phyloP scores from a whole-genome alignment of 2,888 invertebrate species.

The Bibio marci region DNA sequence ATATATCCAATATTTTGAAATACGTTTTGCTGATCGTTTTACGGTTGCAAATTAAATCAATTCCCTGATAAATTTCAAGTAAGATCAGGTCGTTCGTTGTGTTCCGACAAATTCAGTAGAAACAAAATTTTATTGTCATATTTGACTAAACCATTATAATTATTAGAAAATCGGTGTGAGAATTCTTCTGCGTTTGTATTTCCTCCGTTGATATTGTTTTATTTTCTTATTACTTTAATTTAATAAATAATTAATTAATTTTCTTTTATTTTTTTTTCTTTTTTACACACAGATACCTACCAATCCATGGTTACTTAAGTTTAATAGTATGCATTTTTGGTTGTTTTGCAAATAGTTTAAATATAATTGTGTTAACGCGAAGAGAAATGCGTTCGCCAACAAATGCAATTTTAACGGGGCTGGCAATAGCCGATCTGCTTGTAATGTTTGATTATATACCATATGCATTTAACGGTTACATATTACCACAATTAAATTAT shows the following conservation, averaged over 20 bases:
- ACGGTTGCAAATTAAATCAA: too few relatives aligned
- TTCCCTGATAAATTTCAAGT: too few relatives aligned
- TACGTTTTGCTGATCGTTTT: too few relatives aligned
- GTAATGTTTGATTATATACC: conserved; percentile 92
- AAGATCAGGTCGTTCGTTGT: too few relatives aligned
- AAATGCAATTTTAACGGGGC: conserved; percentile 76
- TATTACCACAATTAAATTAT: conserved; percentile 32
- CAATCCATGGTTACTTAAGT: conserved; percentile 70
- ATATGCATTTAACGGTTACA: conserved; percentile 65
- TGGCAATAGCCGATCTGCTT: conserved; percentile 83
- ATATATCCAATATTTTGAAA: too few relatives aligned
- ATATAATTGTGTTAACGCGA: conserved; percentile 75
- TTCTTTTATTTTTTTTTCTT: too few relatives aligned
- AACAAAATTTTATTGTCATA: too few relatives aligned
- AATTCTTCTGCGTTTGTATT: background rate
- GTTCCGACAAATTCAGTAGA: too few relatives aligned
- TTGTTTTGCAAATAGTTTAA: conserved; percentile 78
- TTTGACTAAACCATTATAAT: too few relatives aligned
- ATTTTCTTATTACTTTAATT: background rate
- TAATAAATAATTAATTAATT: background rate
- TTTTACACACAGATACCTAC: conserved; percentile 38
- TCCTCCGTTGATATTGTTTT: background rate
- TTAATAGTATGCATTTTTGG: conserved; percentile 78
- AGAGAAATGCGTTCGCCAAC: conserved; percentile 84
- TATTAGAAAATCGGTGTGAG: too few relatives aligned